phyloP scores from a whole-genome alignment of 1,140 invertebrate species.

The Glossosoma conforme region DNA sequence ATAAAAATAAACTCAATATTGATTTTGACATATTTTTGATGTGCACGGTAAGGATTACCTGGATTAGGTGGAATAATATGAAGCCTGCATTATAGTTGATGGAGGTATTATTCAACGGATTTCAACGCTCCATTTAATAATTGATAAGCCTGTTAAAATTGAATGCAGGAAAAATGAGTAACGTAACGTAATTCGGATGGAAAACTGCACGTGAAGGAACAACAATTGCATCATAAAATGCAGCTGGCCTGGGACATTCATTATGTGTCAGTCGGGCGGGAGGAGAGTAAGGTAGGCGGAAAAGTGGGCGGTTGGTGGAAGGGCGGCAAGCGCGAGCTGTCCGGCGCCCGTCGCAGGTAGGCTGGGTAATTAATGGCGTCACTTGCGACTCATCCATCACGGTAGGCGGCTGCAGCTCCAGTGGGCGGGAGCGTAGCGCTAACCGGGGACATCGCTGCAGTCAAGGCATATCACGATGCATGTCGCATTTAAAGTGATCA shows the following conservation, averaged over 20 bases:
- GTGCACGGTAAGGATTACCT: no score
- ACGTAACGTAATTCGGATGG: no score
- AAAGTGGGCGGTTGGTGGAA: neutral
- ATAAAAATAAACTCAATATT: no score
- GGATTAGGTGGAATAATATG: no score
- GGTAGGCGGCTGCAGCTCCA: neutral
- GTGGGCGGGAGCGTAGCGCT: neutral
- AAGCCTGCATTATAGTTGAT: no score
- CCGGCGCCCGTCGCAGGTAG: constrained; percentile 2
- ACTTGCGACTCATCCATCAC: constrained; percentile 23
- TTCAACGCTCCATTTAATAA: no score
- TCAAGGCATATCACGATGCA: no score
- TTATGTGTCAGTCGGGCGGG: constrained; percentile 14
- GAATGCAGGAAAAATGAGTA: no score
- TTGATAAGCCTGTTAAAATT: no score
- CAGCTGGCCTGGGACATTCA: constrained; percentile 18
- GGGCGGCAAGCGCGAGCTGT: constrained; percentile 2
- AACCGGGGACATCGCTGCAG: neutral
- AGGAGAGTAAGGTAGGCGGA: neutral
- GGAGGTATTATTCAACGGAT: no score
- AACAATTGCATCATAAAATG: constrained; percentile 11
- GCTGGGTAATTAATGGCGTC: constrained; percentile 21
- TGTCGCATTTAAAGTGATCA: no score
- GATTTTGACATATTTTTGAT: no score
- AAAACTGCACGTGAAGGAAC: neutral